phyloP scores from a whole-genome alignment of 2,797 vertebrate species.

The Amazona finschi region DNA sequence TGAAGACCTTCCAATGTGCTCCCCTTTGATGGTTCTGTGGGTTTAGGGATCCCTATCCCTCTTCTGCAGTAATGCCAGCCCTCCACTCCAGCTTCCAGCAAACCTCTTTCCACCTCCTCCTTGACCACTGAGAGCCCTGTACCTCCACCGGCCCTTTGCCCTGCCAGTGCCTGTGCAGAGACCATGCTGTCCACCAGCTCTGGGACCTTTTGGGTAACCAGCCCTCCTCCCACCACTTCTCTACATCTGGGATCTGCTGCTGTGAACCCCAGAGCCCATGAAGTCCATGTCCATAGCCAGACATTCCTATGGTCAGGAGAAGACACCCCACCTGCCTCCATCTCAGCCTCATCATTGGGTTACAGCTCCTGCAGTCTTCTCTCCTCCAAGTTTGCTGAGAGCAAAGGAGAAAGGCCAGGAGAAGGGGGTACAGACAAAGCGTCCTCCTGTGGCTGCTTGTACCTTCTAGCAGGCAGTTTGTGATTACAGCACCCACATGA shows the following conservation, averaged over 20 bases:
- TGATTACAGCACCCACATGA: fast-evolving
- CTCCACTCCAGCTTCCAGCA: not conserved
- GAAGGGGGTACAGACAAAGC: not conserved
- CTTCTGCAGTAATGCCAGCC: not conserved
- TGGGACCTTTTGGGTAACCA: not conserved
- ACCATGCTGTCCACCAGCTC: not conserved
- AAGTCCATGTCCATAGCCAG: not conserved
- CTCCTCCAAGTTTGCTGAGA: not conserved
- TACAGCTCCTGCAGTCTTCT: not conserved
- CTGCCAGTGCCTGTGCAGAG: not conserved
- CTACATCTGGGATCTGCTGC: not conserved
- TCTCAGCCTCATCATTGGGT: not conserved
- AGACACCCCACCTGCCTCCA: not conserved
- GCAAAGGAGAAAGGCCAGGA: not conserved
- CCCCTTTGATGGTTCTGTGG: not conserved
- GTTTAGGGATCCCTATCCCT: not conserved
- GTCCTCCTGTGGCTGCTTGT: not conserved
- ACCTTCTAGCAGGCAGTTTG: fast-evolving
- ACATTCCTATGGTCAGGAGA: not conserved
- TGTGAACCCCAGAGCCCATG: not conserved
- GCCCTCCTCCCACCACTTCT: not conserved
- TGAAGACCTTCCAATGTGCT: not conserved
- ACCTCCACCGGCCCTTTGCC: not conserved
- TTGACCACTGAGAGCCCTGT: not conserved
- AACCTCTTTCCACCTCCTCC: not conserved